Evolutionary conservation across 2,113 vertebrate genomes (phyloP), one percentile per base, ranked within the genome.

Genomic region (Mesoclemmys tuberculata): DNA sequence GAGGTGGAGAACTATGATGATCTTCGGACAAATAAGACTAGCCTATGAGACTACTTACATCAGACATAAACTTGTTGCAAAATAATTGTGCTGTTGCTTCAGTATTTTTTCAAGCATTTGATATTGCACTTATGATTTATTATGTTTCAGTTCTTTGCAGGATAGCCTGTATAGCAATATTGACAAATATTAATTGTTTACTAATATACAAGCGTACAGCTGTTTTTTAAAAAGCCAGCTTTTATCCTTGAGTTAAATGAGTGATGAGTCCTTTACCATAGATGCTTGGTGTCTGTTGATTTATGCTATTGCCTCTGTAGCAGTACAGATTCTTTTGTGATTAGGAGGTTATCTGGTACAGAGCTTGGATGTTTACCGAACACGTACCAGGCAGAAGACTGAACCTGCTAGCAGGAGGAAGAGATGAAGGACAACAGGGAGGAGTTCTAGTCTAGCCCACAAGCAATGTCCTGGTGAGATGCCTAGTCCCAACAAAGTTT

Each of bases 361-460:
- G 84, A 41, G n/a, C 41, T 87, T 87, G 68, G 24, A 46, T 61
- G 46, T 82, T 74, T 4, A 85, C 56, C 35, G 79, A 9, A 35
- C 35, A 71, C 22, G 55, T 90, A 74, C 82, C n/a, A 18, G n/a
- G 31, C 38, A 85, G 77, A 41, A 56, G 54, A 38, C 26, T 41
- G 68, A 41, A 68, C 18, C 46, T 64, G 41, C n/a, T 82, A 44
- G 54, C 21, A 5, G n/a, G 61, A 31, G 52, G 80, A 48, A 79
- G 55, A 58, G 54, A 46, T 83, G 80, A 78, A 78, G 44, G n/a
- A 77, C 38, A 58, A 61, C 19, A 35, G 81, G 79, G 27, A 78
- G 27, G 41, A 31, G 27, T 0, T 0, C 2, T 49, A 21, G 56
- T 87, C 44, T 75, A 46, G 5, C 26, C 41, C 38, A 27, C 24